Base-by-base conservation (phyloP, 2,797 vertebrate species). In the Nyctalus aviator region DNA sequence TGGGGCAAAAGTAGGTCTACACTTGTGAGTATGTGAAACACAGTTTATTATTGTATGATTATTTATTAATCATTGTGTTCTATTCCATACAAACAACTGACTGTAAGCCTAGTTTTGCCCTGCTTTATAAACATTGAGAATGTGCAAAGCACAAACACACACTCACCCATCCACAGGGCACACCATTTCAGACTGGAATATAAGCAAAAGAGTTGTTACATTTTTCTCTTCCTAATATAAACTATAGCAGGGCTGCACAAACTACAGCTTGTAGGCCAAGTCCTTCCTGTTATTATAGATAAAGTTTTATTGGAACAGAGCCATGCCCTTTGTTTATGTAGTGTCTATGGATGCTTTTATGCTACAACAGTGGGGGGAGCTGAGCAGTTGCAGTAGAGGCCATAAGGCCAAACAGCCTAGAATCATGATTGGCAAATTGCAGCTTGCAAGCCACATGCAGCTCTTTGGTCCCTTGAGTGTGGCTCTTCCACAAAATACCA, bases 281-380 rank as follows among this genome's bases (percentile, higher is more conserved):
- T 44, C 50, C 35, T 86, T 12, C 37, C 46, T 53, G 3, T 87
- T 79, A 41, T 55, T 90, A 55, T 48, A 78, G 72, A 69, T 83
- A 86, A 96, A 90, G 50, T 72, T 95, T 88, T 88, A 84, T 57
- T 76, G 50, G n/a, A 66, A 57, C 8, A 76, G 23, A 37, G 32
- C 3, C 6, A 21, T 2, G 8, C 10, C 32, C 32, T 89, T 91
- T 81, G 15, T 46, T 93, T 62, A 8, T 5, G 18, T 75, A 55
- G 46, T 35, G 12, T 57, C 57, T 83, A 25, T 21, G 37, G 15
- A 23, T 23, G 9, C 21, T 48, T 91, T 92, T 53, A 20, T 55
- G 35, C 14, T 78, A 25, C 20, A 55, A 20, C 3, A 18, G 48
- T 64, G 5, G 20, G 44, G 59, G 14, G 21, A 55, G 20, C 5